Conservation (phyloP, 2,113 vertebrate species). For the Podarcis muralis region DNA sequence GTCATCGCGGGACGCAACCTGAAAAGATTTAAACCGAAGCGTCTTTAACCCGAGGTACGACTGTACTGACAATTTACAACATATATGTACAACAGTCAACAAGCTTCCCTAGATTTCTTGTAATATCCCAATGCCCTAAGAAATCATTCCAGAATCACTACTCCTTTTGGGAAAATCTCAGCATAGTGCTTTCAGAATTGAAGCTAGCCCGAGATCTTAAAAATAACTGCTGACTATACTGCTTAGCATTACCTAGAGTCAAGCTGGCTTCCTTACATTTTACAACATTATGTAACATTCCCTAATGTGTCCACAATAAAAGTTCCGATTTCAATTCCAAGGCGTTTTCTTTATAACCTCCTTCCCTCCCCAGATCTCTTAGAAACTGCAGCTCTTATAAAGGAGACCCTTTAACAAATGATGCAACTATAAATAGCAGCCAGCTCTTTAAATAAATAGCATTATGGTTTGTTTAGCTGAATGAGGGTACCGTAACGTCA, state of each 20-base stretch:
- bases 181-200: neutral
- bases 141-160: neutral
- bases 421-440: neutral
- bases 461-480: conserved; percentile 11
- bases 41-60: no score
- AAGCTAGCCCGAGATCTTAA: neutral
- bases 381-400: neutral
- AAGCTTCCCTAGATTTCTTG: neutral
- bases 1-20: no score
- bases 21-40: no score
- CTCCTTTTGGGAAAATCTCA: neutral
- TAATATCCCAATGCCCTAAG: neutral
- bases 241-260: neutral
- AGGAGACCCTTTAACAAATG: neutral
- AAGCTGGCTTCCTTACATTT: neutral
- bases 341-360: neutral
- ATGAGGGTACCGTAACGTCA: neutral
- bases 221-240: neutral
- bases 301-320: neutral
- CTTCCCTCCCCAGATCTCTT: no score
- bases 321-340: neutral
- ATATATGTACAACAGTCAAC: neutral
- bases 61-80: neutral
- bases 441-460: neutral
- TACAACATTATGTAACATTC: neutral